Conservation (phyloP, 2,888 invertebrate genomes). For the Cactoblastis cactorum region DNA sequence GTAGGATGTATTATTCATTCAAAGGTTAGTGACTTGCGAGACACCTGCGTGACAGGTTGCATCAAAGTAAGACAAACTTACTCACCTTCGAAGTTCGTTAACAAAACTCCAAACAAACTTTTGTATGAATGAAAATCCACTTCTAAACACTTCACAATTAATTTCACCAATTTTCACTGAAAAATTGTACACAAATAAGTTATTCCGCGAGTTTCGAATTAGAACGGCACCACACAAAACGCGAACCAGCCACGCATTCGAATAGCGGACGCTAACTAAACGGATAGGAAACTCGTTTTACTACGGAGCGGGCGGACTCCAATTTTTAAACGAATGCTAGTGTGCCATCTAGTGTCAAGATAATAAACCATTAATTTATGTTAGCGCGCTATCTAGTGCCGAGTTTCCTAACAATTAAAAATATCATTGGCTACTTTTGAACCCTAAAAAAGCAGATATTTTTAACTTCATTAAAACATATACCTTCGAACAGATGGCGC, state of each 20-base stretch:
- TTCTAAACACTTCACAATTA: conserved; percentile 41
- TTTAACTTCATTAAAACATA: too few species aligned
- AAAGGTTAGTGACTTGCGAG: conserved; percentile 70
- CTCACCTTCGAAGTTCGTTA: conserved; percentile 49
- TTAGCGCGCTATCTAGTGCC: too few species aligned
- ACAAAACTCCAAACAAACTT: conserved; percentile 30
- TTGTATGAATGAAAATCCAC: conserved; percentile 36
- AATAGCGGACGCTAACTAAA: conserved; percentile 57
- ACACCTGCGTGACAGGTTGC: conserved; percentile 78
- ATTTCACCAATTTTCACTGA: conserved; percentile 43
- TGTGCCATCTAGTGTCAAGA: conserved; percentile 1
- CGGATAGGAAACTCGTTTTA: conserved; percentile 23
- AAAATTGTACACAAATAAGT: conserved; percentile 55
- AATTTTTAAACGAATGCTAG: conserved; percentile 8
- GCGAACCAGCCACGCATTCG: conserved; percentile 37
- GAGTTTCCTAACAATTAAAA: too few species aligned
- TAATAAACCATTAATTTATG: too few species aligned
- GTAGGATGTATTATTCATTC: conserved; percentile 32
- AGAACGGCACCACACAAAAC: conserved; percentile 32
- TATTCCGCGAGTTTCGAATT: conserved; percentile 57
- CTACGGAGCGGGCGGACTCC: conserved; percentile 20
- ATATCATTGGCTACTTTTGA: too few species aligned
- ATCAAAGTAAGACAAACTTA: conserved; percentile 53
- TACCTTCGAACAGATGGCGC: too few species aligned
- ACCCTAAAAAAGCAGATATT: too few species aligned